Percentiles rank a stretch among this genome's conserved stretches.
Evolutionary conservation across 2,797 vertebrate species (phyloP).

Genomic region (Tapirus indicus): DNA sequence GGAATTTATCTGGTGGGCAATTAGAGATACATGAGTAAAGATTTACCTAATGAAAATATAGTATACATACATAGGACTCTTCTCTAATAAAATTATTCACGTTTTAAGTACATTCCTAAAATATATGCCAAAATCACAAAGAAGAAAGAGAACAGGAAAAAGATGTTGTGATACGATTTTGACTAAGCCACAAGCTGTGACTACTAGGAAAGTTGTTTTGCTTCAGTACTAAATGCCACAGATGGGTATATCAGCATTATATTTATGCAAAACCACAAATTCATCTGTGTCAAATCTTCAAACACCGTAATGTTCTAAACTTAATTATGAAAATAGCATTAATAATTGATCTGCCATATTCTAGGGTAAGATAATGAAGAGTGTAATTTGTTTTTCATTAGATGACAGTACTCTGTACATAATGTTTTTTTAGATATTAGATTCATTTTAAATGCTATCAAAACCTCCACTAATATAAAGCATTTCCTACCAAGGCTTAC

Average conservation of each 20-base stretch:
- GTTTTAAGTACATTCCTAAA: conserved; percentile 65
- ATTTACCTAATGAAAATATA: conserved; percentile 1
- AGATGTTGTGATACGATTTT: conserved; percentile 55
- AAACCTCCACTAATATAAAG: conserved; percentile 24
- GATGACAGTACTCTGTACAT: neutral
- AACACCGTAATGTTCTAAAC: conserved; percentile 48
- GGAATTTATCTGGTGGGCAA: neutral
- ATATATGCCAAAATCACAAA: conserved; percentile 65
- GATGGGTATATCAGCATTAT: conserved; percentile 60
- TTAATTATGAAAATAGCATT: conserved; percentile 53
- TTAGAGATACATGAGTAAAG: neutral
- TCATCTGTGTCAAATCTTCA: conserved; percentile 48
- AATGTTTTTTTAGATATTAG: neutral
- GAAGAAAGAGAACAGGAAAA: conserved; percentile 63
- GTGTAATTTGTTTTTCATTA: conserved; percentile 1
- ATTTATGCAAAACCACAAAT: conserved; percentile 63
- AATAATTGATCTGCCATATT: conserved; percentile 48
- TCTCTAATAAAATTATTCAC: conserved; percentile 40
- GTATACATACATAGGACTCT: neutral
- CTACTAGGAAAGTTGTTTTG: conserved; percentile 69
- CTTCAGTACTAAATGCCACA: conserved; percentile 65
- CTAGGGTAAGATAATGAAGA: conserved; percentile 3
- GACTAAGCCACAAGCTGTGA: conserved; percentile 78
- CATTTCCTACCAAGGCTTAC: neutral
- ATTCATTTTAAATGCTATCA: conserved; percentile 25